Evolutionary conservation across 2,888 invertebrate species (phyloP).

Genomic region (Clunio marinus): DNA sequence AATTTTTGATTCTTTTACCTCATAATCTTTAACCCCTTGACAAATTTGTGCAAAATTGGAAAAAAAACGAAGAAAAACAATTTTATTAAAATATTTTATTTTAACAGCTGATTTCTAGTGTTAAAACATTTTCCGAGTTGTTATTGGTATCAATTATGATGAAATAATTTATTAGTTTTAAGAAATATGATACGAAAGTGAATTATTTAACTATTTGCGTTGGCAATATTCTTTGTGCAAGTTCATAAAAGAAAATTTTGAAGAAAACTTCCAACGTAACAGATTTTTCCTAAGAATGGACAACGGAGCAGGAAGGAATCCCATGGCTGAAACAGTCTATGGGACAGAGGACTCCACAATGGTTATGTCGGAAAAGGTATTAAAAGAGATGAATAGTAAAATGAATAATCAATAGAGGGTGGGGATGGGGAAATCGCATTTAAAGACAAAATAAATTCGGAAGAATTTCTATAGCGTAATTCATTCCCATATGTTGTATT

Average conservation of each 20-base stretch:
- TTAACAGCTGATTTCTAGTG: too few species aligned
- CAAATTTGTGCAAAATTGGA: background rate
- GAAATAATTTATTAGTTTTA: background rate
- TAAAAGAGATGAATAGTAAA: slow-evolving; percentile 41
- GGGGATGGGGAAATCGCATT: background rate
- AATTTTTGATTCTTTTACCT: too few species aligned
- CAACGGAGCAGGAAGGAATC: slow-evolving; percentile 3
- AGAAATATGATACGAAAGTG: background rate
- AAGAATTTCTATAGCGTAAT: too few species aligned
- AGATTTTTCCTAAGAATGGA: slow-evolving; percentile 16
- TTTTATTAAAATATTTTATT: background rate
- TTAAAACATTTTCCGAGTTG: too few species aligned
- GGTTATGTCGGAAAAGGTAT: slow-evolving; percentile 96
- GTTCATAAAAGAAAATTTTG: slow-evolving; percentile 1
- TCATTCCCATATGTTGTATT: slow-evolving; percentile 9
- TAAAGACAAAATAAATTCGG: background rate
- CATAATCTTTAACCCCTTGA: too few species aligned
- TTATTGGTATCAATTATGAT: too few species aligned
- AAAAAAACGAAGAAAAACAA: background rate
- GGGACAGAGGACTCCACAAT: slow-evolving; percentile 94
- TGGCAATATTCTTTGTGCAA: slow-evolving; percentile 36
- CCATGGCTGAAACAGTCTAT: slow-evolving; percentile 72
- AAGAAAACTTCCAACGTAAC: background rate
- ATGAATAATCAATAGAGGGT: too few species aligned
- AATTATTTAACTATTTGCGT: slow-evolving; percentile 5